Conservation (phyloP, 2,888 invertebrate species). For the Eristalis intricaria region DNA sequence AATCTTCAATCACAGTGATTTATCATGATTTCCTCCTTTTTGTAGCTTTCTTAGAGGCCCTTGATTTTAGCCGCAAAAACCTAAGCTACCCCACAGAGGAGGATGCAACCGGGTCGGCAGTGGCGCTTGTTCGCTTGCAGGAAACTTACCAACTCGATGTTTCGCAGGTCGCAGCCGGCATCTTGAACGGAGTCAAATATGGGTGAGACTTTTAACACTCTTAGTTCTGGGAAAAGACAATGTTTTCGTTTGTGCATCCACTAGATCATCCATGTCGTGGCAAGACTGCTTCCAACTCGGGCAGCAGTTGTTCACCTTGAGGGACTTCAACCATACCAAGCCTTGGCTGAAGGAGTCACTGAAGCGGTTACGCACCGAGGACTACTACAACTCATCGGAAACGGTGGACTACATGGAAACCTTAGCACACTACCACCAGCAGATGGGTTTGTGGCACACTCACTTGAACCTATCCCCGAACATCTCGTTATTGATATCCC, state of each 20-base stretch:
- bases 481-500: background rate
- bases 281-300: slow-evolving; percentile 98
- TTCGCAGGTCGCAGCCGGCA: slow-evolving; percentile 91
- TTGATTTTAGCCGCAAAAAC: slow-evolving; percentile 86
- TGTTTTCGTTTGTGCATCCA: background rate
- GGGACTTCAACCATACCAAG: slow-evolving; percentile 95
- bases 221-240: no score
- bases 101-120: slow-evolving; percentile 96
- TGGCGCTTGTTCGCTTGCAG: slow-evolving; percentile 95
- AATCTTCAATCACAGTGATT: background rate
- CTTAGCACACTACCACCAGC: slow-evolving; percentile 75
- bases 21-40: slow-evolving; percentile 48
- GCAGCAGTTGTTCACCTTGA: slow-evolving; percentile 93
- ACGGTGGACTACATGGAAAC: slow-evolving; percentile 77
- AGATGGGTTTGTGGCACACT: slow-evolving; percentile 74
- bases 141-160: slow-evolving; percentile 96
- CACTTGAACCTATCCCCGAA: no score
- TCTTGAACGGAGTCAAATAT: slow-evolving; percentile 92
- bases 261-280: slow-evolving; percentile 87
- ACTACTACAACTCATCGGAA: slow-evolving; percentile 72
- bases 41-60: slow-evolving; percentile 88
- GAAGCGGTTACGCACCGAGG: slow-evolving; percentile 85
- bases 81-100: slow-evolving; percentile 94
- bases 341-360: slow-evolving; percentile 97
- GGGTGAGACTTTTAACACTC: no score